Percentiles rank a stretch among this genome's conserved stretches.
phyloP scores from a whole-genome alignment of 2,888 invertebrate genomes.

The Ariolimax columbianus region DNA sequence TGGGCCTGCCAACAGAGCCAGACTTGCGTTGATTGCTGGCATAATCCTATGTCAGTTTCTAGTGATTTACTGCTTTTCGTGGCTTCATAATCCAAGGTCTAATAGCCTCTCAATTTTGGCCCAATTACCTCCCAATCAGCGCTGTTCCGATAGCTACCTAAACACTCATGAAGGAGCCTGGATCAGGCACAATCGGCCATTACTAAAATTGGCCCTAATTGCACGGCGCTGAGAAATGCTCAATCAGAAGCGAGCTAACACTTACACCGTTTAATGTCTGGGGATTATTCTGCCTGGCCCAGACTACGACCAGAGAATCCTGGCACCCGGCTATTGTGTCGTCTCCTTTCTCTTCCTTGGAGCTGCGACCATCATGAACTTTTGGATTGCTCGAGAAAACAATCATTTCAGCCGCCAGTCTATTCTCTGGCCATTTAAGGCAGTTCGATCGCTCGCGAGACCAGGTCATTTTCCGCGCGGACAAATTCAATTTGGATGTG shows the following conservation, averaged over 20 bases:
- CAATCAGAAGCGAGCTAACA: conserved; percentile 45
- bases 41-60: conserved; percentile 55
- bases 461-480: conserved; percentile 41
- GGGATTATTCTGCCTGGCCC: conserved; percentile 27
- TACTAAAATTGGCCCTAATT: conserved; percentile 55
- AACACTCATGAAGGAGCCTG: conserved; percentile 54
- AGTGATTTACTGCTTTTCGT: conserved; percentile 54
- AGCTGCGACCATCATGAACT: neutral
- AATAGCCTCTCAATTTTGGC: conserved; percentile 53
- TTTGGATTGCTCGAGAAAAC: conserved; percentile 43
- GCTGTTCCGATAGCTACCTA: conserved; percentile 52
- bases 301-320: neutral
- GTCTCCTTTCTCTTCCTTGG: neutral
- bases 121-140: conserved; percentile 54
- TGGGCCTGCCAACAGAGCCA: conserved; percentile 25
- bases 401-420: conserved; percentile 33
- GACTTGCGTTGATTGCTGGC: conserved; percentile 45
- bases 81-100: conserved; percentile 19
- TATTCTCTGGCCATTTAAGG: conserved; percentile 34
- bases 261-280: conserved; percentile 35
- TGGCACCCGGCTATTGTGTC: neutral
- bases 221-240: conserved; percentile 44
- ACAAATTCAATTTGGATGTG: conserved; percentile 49
- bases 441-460: conserved; percentile 32
- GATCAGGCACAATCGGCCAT: conserved; percentile 56